These are phyloP conservation scores for Zapus hudsonius DNA, from an alignment of 2,113 vertebrate species.

Conservation along the genomic window DNA sequence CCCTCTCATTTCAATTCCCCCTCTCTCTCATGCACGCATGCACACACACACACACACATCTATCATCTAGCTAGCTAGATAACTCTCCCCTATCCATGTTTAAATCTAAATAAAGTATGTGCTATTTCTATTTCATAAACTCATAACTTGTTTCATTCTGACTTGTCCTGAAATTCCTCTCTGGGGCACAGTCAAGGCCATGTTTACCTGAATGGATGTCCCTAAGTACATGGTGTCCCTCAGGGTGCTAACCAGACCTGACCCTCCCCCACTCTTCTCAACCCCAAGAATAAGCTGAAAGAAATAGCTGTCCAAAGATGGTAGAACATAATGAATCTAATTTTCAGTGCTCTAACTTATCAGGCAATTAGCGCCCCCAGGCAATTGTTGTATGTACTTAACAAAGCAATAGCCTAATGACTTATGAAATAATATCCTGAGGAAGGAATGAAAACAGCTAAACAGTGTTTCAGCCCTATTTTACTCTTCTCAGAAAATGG, in stretches of 20 bases:
- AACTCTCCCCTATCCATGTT: too few species aligned
- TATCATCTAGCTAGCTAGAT: too few species aligned
- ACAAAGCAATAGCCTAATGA: constrained; percentile 29
- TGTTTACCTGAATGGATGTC: neutral
- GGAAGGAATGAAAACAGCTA: neutral
- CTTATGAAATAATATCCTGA: neutral
- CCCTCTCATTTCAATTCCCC: too few species aligned
- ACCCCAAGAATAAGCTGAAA: neutral
- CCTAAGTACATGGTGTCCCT: neutral
- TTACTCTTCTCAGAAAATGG: neutral
- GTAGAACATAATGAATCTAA: neutral
- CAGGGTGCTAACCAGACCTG: neutral
- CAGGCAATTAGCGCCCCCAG: neutral
- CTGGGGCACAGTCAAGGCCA: neutral
- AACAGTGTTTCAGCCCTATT: neutral
- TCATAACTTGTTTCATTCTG: neutral
- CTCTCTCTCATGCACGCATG: too few species aligned
- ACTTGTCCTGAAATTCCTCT: neutral
- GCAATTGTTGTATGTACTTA: neutral
- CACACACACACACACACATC: too few species aligned
- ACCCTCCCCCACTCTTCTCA: neutral
- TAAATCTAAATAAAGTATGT: neutral
- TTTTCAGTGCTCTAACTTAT: neutral
- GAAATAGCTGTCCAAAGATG: neutral
- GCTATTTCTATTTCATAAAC: too few species aligned